Evolutionary conservation across 2,888 invertebrate species (phyloP).

Genomic region (Scelioninae gen. 2): DNA sequence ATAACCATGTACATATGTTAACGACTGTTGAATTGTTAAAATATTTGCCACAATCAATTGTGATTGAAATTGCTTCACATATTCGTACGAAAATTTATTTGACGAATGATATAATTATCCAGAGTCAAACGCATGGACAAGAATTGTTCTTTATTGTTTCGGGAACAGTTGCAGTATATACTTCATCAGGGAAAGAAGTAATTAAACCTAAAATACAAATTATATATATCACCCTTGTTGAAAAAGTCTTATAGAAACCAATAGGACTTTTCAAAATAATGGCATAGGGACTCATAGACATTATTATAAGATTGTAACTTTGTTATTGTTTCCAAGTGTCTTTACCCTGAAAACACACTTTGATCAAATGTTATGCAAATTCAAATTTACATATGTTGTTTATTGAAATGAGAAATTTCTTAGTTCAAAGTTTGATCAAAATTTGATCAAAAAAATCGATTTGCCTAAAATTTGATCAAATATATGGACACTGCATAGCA

Average conservation of each 20-base stretch:
- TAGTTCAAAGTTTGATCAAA: too few relatives aligned
- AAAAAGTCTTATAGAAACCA: not conserved
- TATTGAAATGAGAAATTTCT: too few relatives aligned
- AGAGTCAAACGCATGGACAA: conserved; percentile 70
- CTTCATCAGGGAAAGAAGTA: conserved; percentile 73
- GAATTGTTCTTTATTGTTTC: conserved; percentile 74
- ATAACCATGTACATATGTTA: conserved; percentile 71
- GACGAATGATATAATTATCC: conserved; percentile 73
- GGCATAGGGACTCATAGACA: too few relatives aligned
- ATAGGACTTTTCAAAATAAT: too few relatives aligned
- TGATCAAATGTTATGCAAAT: too few relatives aligned
- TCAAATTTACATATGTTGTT: too few relatives aligned
- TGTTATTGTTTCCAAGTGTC: too few relatives aligned
- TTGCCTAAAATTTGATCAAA: too few relatives aligned
- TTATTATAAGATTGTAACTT: too few relatives aligned
- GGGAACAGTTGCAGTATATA: conserved; percentile 76
- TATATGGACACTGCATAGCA: too few relatives aligned
- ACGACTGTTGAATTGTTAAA: conserved; percentile 73
- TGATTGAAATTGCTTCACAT: conserved; percentile 67
- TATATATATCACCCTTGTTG: not conserved
- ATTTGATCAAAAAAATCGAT: too few relatives aligned
- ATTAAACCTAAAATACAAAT: conserved; percentile 1
- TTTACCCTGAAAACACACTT: too few relatives aligned
- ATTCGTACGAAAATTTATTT: conserved; percentile 73
- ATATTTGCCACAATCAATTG: conserved; percentile 69